These are phyloP conservation scores for Drepana arcuata DNA, from an alignment of 1,140 invertebrate species.

Conservation along the genomic window DNA sequence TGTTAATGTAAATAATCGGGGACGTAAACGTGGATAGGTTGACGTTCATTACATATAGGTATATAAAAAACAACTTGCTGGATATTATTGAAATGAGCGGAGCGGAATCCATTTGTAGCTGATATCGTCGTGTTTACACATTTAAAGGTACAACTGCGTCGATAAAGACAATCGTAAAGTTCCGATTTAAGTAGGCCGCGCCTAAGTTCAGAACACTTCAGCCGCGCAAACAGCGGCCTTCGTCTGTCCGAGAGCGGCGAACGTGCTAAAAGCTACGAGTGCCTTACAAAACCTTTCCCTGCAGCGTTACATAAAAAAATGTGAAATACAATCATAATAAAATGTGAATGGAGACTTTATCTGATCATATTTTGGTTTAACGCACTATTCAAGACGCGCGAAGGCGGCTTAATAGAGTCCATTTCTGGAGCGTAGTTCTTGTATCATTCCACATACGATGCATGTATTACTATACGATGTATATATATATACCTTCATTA, in stretches of 20 bases:
- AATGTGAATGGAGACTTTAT: conserved; percentile 19
- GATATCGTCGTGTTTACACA: conserved; percentile 29
- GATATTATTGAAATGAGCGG: conserved; percentile 23
- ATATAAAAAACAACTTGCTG: conserved; percentile 24
- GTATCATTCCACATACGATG: too few species aligned
- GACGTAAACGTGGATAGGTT: too few species aligned
- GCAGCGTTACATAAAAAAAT: conserved; percentile 18
- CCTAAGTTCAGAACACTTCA: conserved; percentile 22
- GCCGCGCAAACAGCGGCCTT: conserved; percentile 12
- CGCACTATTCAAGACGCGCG: conserved; percentile 7
- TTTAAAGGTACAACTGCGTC: conserved; percentile 24
- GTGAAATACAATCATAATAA: conserved; percentile 28
- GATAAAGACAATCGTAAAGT: conserved; percentile 51
- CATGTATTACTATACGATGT: too few species aligned
- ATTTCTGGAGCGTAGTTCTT: too few species aligned
- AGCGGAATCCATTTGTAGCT: conserved; percentile 16
- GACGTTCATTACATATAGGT: too few species aligned
- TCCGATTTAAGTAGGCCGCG: conserved; percentile 39
- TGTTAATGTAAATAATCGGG: too few species aligned
- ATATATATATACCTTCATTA: too few species aligned
- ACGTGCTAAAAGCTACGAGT: conserved; percentile 25
- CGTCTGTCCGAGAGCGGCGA: conserved; percentile 11
- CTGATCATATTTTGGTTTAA: conserved; percentile 22
- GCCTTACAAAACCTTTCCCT: conserved; percentile 8
- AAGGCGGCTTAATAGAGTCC: conserved; percentile 7